Evolutionary conservation across 2,797 vertebrate species (phyloP).

Genomic region (Coluber constrictor): DNA sequence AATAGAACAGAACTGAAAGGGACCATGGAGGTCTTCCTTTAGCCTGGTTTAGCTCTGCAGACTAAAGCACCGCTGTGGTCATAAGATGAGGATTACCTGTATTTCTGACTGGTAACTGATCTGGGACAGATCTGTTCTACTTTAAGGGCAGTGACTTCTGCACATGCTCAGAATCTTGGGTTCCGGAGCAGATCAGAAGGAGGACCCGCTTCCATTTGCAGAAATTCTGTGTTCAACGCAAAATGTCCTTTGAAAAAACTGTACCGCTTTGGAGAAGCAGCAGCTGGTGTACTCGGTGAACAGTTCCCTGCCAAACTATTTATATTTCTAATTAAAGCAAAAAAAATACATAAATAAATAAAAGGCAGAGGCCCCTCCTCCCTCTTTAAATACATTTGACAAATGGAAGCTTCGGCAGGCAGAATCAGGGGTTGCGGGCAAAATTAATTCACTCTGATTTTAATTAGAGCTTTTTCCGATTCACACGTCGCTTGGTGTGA

Average conservation of each 20-base stretch:
- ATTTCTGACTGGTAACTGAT: too few species aligned
- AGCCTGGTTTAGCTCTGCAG: too few species aligned
- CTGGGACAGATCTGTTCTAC: too few species aligned
- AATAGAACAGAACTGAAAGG: too few species aligned
- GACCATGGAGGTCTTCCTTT: too few species aligned
- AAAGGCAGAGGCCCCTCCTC: neutral
- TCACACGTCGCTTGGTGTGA: neutral
- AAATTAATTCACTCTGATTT: neutral
- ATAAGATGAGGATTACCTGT: too few species aligned
- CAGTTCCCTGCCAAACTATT: neutral
- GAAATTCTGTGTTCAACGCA: neutral
- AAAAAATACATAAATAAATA: neutral
- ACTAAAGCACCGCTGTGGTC: too few species aligned
- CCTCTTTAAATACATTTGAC: neutral
- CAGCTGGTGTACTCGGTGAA: neutral
- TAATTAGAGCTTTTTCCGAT: neutral
- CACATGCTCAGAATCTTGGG: neutral
- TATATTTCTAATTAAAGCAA: neutral
- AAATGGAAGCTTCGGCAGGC: neutral
- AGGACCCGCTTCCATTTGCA: neutral
- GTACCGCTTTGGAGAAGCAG: neutral
- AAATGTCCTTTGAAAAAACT: neutral
- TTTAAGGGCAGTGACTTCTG: too few species aligned
- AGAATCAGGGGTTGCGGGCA: neutral
- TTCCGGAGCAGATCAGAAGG: neutral